Percentiles rank a stretch among this genome's conserved stretches.
phyloP scores from a whole-genome alignment of 2,797 vertebrate species.

The Pogonophryne albipinna region DNA sequence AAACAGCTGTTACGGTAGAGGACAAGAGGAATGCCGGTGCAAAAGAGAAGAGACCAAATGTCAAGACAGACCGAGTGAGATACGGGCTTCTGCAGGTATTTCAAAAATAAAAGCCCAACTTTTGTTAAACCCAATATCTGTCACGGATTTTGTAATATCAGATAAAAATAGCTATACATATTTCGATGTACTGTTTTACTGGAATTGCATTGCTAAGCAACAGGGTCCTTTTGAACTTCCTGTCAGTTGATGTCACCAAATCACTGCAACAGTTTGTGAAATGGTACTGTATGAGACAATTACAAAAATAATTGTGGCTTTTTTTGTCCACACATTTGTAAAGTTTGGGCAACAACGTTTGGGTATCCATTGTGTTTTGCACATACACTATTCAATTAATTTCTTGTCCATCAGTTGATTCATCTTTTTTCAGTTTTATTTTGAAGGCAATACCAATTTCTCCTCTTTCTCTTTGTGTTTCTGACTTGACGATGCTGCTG shows the following conservation, averaged over 20 bases:
- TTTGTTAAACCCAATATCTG: neutral
- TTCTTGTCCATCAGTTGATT: neutral
- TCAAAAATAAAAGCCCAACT: constrained; percentile 58
- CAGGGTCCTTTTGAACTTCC: too few relatives aligned
- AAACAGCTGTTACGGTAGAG: neutral
- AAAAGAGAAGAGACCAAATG: neutral
- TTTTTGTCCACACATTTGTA: too few relatives aligned
- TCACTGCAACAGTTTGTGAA: too few relatives aligned
- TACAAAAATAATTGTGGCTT: too few relatives aligned
- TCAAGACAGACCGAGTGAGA: constrained; percentile 2
- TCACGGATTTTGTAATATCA: neutral
- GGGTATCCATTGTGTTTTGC: rapidly evolving
- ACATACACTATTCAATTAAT: too few relatives aligned
- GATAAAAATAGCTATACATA: neutral
- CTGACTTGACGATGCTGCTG: constrained; percentile 27
- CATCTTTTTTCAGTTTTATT: neutral
- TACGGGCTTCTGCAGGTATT: neutral
- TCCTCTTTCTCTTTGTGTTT: neutral
- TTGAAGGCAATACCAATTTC: neutral
- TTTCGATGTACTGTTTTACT: too few relatives aligned
- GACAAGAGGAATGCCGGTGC: constrained; percentile 59
- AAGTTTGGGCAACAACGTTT: too few relatives aligned
- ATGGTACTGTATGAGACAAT: too few relatives aligned
- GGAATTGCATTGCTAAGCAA: too few relatives aligned
- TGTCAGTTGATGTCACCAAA: too few relatives aligned